phyloP scores from a whole-genome alignment of 2,888 invertebrate species.

The Hemicrepidius hirtus region DNA sequence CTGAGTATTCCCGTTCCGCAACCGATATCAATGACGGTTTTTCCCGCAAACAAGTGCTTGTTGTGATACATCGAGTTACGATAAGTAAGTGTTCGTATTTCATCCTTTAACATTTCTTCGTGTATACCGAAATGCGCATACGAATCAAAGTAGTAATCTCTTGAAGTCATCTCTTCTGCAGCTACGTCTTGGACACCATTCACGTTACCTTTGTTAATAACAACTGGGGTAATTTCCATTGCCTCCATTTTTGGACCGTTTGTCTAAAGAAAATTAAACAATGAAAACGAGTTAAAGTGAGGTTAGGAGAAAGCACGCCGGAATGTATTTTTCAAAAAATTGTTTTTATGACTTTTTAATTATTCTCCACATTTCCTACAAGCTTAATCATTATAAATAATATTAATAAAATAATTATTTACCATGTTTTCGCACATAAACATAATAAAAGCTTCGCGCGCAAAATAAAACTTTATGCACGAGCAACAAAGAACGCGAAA shows the following conservation, averaged over 20 bases:
- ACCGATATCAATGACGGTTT: conserved; percentile 96
- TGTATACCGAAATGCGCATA: conserved; percentile 99
- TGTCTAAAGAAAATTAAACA: conserved; percentile 35
- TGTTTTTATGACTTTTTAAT: neutral
- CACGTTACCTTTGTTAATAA: conserved; percentile 61
- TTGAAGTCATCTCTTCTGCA: conserved; percentile 98
- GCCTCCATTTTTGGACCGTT: conserved; percentile 70
- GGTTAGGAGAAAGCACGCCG: conserved; percentile 16
- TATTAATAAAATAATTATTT: neutral
- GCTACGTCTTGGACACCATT: conserved; percentile 74
- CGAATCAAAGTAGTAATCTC: conserved; percentile 99
- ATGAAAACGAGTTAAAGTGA: neutral
- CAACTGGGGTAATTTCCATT: conserved; percentile 73
- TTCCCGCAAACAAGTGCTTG: conserved; percentile 96
- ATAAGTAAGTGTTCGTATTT: conserved; percentile 98
- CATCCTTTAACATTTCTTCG: conserved; percentile 99
- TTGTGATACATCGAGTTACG: conserved; percentile 99
- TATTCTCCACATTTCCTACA: neutral
- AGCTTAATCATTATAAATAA: neutral
- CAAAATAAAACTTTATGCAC: neutral
- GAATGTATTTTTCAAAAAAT: neutral
- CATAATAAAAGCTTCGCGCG: neutral
- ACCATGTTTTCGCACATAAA: neutral
- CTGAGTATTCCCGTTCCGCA: conserved; percentile 99
- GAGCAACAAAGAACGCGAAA: neutral